phyloP scores from a whole-genome alignment of 2,113 vertebrate species.

The Barbus barbus region DNA sequence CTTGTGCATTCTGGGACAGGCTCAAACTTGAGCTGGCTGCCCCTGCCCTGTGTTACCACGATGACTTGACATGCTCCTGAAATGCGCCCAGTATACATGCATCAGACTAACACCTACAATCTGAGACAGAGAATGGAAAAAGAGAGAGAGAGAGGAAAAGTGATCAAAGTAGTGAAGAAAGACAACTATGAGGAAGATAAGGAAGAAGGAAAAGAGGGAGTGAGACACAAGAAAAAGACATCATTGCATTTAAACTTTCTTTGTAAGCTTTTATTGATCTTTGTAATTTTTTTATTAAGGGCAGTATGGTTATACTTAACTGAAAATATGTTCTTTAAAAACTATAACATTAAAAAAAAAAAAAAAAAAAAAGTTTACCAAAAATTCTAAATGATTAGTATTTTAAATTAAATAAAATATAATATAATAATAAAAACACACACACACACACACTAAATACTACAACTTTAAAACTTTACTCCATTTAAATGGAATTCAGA shows the following conservation, averaged over 20 bases:
- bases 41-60: constrained; percentile 46
- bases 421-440: no score
- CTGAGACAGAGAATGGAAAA: constrained; percentile 10
- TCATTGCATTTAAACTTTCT: neutral
- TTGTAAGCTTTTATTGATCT: neutral
- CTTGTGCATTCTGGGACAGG: constrained; percentile 84
- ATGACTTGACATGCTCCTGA: constrained; percentile 52
- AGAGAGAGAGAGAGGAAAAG: constrained; percentile 6
- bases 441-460: no score
- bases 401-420: no score
- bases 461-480: no score
- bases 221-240: neutral
- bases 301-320: no score
- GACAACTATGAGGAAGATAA: neutral
- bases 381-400: no score
- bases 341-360: no score
- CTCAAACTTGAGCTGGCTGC: constrained; percentile 3
- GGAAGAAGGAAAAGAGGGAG: neutral
- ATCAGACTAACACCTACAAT: constrained; percentile 52
- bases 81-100: constrained; percentile 14
- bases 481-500: no score
- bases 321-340: no score
- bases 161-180: neutral
- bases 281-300: neutral
- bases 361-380: no score